These are phyloP conservation scores for Archegozetes longisetosus DNA, from an alignment of 1,140 invertebrate genomes.

Conservation along the genomic window DNA sequence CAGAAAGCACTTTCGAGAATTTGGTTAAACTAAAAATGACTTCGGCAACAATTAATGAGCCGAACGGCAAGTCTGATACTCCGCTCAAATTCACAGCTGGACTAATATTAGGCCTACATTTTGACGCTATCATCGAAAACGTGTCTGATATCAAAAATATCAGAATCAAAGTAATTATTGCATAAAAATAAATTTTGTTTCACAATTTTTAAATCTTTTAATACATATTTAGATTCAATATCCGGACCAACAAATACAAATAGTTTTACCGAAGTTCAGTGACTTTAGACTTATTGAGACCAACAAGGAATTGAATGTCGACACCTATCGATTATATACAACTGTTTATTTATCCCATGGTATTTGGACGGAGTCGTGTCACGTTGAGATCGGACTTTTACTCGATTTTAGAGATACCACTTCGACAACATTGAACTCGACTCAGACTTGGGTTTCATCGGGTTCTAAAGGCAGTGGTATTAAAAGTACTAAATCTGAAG, in stretches of 20 bases:
- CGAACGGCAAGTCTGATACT: slow-evolving; percentile 59
- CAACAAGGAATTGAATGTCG: slow-evolving; percentile 9
- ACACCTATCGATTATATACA: slow-evolving; percentile 53
- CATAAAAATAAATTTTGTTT: not conserved
- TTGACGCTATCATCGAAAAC: slow-evolving; percentile 70
- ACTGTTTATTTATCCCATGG: slow-evolving; percentile 74
- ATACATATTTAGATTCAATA: slow-evolving; percentile 43
- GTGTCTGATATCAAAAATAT: slow-evolving; percentile 51
- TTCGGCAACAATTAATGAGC: slow-evolving; percentile 63
- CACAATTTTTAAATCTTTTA: not conserved
- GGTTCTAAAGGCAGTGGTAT: slow-evolving; percentile 20
- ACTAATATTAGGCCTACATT: slow-evolving; percentile 60
- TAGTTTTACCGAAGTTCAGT: slow-evolving; percentile 51
- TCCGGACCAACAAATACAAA: slow-evolving; percentile 72
- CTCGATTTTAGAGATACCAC: slow-evolving; percentile 52
- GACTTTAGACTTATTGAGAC: slow-evolving; percentile 30
- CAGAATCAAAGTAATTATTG: slow-evolving; percentile 47
- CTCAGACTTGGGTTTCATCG: slow-evolving; percentile 30
- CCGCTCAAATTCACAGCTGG: slow-evolving; percentile 86
- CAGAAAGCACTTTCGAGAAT: slow-evolving; percentile 12
- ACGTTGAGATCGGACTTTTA: slow-evolving; percentile 67
- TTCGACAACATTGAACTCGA: slow-evolving; percentile 27
- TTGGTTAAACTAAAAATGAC: slow-evolving; percentile 30
- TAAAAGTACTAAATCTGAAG: slow-evolving; percentile 26
- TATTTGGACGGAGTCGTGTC: slow-evolving; percentile 54